phyloP scores from a whole-genome alignment of 2,888 invertebrate species.

The Cheilosia soror region DNA sequence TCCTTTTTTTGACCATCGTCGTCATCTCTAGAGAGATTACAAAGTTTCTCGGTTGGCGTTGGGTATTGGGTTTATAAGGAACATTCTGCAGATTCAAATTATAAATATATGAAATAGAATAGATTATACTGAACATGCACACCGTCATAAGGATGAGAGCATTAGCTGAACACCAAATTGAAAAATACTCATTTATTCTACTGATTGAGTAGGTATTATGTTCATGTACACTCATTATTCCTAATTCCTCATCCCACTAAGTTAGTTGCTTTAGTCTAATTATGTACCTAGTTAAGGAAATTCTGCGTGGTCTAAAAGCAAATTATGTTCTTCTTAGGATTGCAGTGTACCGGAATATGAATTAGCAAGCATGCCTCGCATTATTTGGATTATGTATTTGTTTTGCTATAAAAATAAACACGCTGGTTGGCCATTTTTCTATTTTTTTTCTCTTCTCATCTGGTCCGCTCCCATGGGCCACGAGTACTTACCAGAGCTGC shows the following conservation, averaged over 20 bases:
- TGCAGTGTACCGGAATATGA: conserved; percentile 29
- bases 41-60: not conserved
- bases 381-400: conserved; percentile 28
- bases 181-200: not conserved
- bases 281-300: not conserved
- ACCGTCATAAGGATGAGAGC: too few species aligned
- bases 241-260: too few species aligned
- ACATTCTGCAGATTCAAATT: too few species aligned
- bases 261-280: too few species aligned
- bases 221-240: too few species aligned
- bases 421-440: conserved; percentile 3
- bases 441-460: too few species aligned
- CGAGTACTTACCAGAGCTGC: too few species aligned
- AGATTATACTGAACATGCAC: conserved; percentile 23
- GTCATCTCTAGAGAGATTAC: conserved; percentile 20
- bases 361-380: conserved; percentile 25
- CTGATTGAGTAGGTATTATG: too few species aligned
- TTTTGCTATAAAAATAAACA: conserved; percentile 48
- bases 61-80: not conserved
- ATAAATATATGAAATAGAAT: not conserved
- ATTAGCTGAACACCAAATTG: conserved; percentile 1
- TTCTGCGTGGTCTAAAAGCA: not conserved
- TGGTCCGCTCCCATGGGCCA: not conserved
- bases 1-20: conserved; percentile 18
- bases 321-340: not conserved